Conservation (phyloP, 1,140 invertebrate genomes). For the Drosophila erecta region DNA sequence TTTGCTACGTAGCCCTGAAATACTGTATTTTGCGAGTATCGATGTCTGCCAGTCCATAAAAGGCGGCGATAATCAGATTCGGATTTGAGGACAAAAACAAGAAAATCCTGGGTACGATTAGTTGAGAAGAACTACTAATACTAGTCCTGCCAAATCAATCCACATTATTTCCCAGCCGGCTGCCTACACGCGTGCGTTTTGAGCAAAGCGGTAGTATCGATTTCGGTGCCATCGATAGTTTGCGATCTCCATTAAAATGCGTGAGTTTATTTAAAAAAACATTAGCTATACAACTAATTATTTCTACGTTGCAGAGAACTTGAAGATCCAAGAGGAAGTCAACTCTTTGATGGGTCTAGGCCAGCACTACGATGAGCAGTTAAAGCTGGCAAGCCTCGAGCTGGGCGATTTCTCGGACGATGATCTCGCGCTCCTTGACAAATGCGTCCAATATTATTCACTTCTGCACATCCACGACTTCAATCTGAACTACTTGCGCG, state of each 20-base stretch:
- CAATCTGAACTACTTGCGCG: slow-evolving; percentile 49
- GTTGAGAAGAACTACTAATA: too few species aligned
- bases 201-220: background rate
- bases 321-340: slow-evolving; percentile 53
- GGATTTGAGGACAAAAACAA: too few species aligned
- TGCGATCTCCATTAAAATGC: slow-evolving; percentile 11
- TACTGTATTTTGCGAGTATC: slow-evolving; percentile 8
- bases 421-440: slow-evolving; percentile 52
- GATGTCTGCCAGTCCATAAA: background rate
- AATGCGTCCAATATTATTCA: slow-evolving; percentile 50
- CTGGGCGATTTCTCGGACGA: slow-evolving; percentile 68
- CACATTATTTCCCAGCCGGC: background rate
- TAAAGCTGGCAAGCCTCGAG: slow-evolving; percentile 59
- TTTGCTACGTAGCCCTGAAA: slow-evolving; percentile 3
- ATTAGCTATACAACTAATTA: background rate
- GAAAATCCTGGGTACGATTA: too few species aligned
- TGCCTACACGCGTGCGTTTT: background rate
- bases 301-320: slow-evolving; percentile 26
- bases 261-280: slow-evolving; percentile 15
- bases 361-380: slow-evolving; percentile 52
- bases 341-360: slow-evolving; percentile 35
- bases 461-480: slow-evolving; percentile 53
- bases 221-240: background rate
- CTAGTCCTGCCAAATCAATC: background rate
- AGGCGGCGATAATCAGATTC: too few species aligned